Base-by-base conservation (phyloP, 1,140 invertebrate species). In the Zaprionus nigranus region DNA sequence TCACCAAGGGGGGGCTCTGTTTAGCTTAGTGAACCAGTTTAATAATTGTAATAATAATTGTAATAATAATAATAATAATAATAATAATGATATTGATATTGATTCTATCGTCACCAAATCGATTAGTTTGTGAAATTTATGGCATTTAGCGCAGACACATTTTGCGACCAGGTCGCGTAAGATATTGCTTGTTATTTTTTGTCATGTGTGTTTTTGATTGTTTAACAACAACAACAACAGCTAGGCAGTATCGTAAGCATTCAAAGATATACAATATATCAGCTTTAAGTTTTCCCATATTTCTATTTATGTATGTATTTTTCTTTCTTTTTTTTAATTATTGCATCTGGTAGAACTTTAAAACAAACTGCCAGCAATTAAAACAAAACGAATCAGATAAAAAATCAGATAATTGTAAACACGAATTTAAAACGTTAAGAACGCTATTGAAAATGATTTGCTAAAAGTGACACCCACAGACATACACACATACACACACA, bases 341-440 rank as follows among this genome's bases (percentile, higher is more conserved):
- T 46, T 46, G 40, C 43, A 24, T 24, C 20, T 51, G 46, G 46
- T 51, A 51, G 3, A 24, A 24, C 20, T 13, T 24, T 51, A 13
- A 51, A 51, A 51, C 4, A 22, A 51, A 51, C 46, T 51, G 46
- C 46, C 46, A 24, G 46, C 46, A 24, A 51, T 51, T 13, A 24
- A 51, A 51, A 51, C 46, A 13, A 51, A 51, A 51, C 46, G 46
- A 24, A 51, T 22, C 46, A 51, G 46, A 51, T 51, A 51, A 51
- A 20, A 62, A 49, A 62, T 54, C 38, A 65, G 62, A 60, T 65
- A 64, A 53, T 78, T 65, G 49, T 71, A 38, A 75, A 81, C 75
- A 90, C 84, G 84, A 88, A 88, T 88, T 88, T 88, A 88, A 82
- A 57, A 84, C 81, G 84, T 81, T 90, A 72, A 68, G 71, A 90